A percentile compares a stretch with the other conserved stretches of the same genome.
phyloP scores from a whole-genome alignment of 2,113 vertebrate genomes.

The Coptodon rendalli region DNA sequence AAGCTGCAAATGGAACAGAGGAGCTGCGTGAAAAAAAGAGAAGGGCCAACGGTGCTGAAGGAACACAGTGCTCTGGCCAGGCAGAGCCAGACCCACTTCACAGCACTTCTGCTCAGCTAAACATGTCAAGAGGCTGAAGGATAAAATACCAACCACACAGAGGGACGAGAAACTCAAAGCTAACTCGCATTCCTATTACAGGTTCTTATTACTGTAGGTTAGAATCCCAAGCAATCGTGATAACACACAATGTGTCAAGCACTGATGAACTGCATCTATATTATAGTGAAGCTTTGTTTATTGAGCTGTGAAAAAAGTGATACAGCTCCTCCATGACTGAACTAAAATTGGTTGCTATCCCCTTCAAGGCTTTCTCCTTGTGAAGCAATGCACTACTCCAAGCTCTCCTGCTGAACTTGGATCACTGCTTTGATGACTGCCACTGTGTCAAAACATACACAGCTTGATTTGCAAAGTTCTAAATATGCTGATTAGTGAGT shows the following conservation, averaged over 20 bases:
- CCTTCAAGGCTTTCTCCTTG: background rate
- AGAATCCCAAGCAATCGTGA: background rate
- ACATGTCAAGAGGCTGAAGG: background rate
- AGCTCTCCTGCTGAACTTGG: background rate
- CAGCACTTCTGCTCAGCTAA: background rate
- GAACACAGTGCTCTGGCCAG: background rate
- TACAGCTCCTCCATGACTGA: background rate
- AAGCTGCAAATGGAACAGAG: slow-evolving; percentile 32
- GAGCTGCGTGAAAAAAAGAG: background rate
- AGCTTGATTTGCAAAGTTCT: background rate
- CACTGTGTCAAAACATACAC: background rate
- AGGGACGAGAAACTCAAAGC: background rate
- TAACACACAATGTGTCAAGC: background rate
- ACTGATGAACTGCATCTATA: background rate
- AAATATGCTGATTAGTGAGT: background rate
- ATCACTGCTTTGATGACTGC: background rate
- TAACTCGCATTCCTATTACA: background rate
- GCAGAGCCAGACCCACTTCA: background rate
- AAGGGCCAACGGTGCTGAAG: background rate
- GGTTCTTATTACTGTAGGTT: background rate
- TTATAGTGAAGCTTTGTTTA: background rate
- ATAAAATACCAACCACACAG: background rate
- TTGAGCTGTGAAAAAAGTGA: background rate
- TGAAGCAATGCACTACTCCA: background rate
- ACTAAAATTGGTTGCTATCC: background rate